A percentile compares a stretch with the other conserved stretches of the same genome.
These are phyloP conservation scores for Lasioglossum malachurum DNA, from an alignment of 2,888 invertebrate genomes.

Conservation along the genomic window DNA sequence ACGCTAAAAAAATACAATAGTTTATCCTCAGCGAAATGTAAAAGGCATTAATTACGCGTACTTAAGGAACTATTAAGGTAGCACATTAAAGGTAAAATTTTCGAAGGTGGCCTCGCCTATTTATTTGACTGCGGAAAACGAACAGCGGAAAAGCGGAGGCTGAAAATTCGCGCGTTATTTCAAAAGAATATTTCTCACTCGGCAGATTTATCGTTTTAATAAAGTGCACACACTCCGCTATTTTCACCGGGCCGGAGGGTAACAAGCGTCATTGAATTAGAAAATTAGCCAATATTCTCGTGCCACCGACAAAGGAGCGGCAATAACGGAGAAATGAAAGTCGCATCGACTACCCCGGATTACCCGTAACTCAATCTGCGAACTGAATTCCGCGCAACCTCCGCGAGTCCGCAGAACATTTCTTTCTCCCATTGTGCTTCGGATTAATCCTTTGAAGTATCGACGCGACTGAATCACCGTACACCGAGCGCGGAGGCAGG, in stretches of 20 bases:
- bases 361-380: constrained; percentile 1
- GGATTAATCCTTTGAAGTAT: constrained; percentile 5
- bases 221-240: not conserved
- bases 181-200: not conserved
- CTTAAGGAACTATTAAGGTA: not conserved
- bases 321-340: not conserved
- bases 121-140: not conserved
- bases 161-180: not conserved
- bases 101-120: not conserved
- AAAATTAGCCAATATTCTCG: not conserved
- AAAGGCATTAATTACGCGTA: not conserved
- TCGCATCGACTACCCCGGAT: not conserved
- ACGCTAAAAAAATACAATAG: not conserved
- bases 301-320: not conserved
- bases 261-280: constrained; percentile 1
- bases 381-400: not conserved
- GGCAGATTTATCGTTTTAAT: constrained; percentile 6
- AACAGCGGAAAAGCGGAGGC: not conserved
- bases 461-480: not conserved
- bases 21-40: not conserved
- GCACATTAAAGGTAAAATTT: not conserved
- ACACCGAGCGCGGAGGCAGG: not conserved
- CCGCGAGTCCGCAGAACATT: not conserved
- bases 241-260: not conserved
- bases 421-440: not conserved